These are phyloP conservation scores for Batillaria attramentaria DNA, from an alignment of 1,140 invertebrate genomes.

Conservation along the genomic window DNA sequence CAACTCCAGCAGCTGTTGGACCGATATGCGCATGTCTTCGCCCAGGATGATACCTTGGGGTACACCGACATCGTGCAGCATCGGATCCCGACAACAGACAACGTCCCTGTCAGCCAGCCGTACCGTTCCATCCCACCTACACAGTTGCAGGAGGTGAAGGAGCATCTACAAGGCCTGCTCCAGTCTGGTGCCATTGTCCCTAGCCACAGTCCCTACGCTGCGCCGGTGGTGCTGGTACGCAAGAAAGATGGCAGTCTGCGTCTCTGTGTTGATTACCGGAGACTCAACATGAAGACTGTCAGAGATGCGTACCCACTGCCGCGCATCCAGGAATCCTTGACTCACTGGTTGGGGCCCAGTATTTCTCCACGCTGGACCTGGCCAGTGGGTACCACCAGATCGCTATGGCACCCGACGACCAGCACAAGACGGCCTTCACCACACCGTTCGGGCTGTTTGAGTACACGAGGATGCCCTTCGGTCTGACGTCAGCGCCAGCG, in stretches of 20 bases:
- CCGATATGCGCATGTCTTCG: neutral
- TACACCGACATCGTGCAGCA: slow-evolving; percentile 30
- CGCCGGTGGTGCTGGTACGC: slow-evolving; percentile 34
- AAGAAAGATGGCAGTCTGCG: slow-evolving; percentile 43
- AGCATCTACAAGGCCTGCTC: slow-evolving; percentile 27
- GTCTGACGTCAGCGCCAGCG: slow-evolving; percentile 54
- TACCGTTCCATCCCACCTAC: slow-evolving; percentile 2
- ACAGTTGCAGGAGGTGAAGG: slow-evolving; percentile 24
- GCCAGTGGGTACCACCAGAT: slow-evolving; percentile 66
- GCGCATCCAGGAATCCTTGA: slow-evolving; percentile 38
- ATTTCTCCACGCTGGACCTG: slow-evolving; percentile 46
- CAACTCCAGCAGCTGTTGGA: neutral
- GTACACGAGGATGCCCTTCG: slow-evolving; percentile 54
- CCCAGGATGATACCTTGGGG: slow-evolving; percentile 35
- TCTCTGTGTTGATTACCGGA: slow-evolving; percentile 46
- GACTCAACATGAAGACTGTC: slow-evolving; percentile 39
- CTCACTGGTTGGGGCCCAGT: slow-evolving; percentile 54
- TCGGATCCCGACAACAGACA: slow-evolving; percentile 22
- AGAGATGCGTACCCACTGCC: slow-evolving; percentile 39
- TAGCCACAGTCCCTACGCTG: slow-evolving; percentile 32
- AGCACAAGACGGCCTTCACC: slow-evolving; percentile 65
- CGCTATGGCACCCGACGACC: slow-evolving; percentile 51
- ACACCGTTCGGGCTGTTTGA: slow-evolving; percentile 51
- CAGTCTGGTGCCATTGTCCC: slow-evolving; percentile 28
- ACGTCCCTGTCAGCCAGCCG: slow-evolving; percentile 26